phyloP scores from a whole-genome alignment of 1,140 invertebrate genomes.

The Ylistrum balloti region DNA sequence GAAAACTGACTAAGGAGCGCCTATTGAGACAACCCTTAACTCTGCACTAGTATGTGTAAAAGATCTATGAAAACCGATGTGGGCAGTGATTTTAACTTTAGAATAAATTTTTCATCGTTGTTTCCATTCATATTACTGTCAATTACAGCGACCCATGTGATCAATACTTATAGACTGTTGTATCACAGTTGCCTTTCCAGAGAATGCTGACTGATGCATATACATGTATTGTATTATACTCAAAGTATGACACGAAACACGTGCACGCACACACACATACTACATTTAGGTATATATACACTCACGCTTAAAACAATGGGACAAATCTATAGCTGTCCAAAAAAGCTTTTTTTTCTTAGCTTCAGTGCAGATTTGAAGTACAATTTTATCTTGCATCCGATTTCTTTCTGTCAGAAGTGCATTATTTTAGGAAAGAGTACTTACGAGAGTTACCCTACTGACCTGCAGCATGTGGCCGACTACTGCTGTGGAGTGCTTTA shows the following conservation, averaged over 20 bases:
- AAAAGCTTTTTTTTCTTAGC: too few relatives aligned
- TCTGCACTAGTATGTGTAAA: neutral
- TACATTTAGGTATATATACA: too few relatives aligned
- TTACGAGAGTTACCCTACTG: neutral
- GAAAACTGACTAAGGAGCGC: neutral
- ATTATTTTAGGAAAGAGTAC: neutral
- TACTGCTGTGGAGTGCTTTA: neutral
- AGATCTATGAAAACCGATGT: neutral
- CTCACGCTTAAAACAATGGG: too few relatives aligned
- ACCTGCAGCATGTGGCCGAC: neutral
- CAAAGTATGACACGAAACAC: neutral
- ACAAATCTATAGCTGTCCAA: neutral
- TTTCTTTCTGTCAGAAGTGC: neutral
- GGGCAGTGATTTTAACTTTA: neutral
- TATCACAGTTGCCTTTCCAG: neutral
- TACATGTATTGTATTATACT: neutral
- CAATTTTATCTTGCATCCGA: neutral
- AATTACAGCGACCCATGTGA: neutral
- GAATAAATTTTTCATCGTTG: neutral
- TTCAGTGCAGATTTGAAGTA: neutral
- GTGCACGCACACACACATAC: neutral
- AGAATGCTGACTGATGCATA: constrained; percentile 4
- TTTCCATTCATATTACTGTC: neutral
- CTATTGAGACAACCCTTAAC: too few relatives aligned
- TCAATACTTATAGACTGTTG: neutral